Conservation (phyloP, 1,140 invertebrate genomes). For the Drosophila seguyi region DNA sequence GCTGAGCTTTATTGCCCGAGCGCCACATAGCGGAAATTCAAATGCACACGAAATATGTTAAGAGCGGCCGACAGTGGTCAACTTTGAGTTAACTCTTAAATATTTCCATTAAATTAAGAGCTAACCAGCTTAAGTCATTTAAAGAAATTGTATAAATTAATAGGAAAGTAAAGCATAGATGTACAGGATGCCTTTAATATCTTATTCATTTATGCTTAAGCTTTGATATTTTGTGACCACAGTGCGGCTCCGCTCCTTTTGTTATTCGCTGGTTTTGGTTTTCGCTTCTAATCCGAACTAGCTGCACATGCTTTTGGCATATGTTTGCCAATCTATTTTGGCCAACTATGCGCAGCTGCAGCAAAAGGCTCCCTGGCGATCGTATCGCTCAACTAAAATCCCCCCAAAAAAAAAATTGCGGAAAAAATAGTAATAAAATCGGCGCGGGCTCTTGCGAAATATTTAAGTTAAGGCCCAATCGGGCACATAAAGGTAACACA, state of each 20-base stretch:
- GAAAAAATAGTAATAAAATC: slow-evolving; percentile 27
- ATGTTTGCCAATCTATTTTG: slow-evolving; percentile 73
- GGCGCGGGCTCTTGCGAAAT: slow-evolving; percentile 62
- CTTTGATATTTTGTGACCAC: background rate
- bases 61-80: slow-evolving; percentile 28
- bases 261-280: slow-evolving; percentile 68
- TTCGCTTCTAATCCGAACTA: slow-evolving; percentile 64
- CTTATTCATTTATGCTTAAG: no score
- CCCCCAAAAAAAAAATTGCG: slow-evolving; percentile 9
- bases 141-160: background rate
- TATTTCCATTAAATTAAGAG: slow-evolving; percentile 5
- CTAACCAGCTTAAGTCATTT: background rate
- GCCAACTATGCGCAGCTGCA: slow-evolving; percentile 74
- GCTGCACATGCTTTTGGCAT: slow-evolving; percentile 51
- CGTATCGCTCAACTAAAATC: slow-evolving; percentile 60
- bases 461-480: slow-evolving; percentile 49
- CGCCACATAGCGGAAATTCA: slow-evolving; percentile 80
- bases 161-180: no score
- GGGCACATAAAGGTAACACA: slow-evolving; percentile 50
- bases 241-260: slow-evolving; percentile 51
- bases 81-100: background rate
- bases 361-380: slow-evolving; percentile 47
- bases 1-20: slow-evolving; percentile 75
- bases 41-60: slow-evolving; percentile 79
- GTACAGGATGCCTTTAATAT: background rate